Conservation (phyloP, 2,888 invertebrate species). For the Brenthis hecate region DNA sequence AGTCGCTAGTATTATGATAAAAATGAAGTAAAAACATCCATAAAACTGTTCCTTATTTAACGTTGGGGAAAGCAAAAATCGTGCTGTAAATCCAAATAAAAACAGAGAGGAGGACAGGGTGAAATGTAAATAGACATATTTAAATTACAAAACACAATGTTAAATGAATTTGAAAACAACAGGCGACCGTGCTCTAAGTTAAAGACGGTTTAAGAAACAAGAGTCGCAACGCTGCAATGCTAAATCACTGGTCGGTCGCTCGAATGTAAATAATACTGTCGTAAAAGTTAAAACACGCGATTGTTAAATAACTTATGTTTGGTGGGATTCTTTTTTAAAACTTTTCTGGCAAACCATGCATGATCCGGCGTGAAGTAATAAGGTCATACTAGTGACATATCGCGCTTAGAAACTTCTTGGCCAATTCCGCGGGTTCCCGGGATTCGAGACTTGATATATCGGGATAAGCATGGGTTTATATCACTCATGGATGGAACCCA, state of each 20-base stretch:
- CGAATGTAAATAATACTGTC: conserved; percentile 9
- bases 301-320: not conserved
- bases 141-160: conserved; percentile 41
- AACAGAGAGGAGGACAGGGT: conserved; percentile 23
- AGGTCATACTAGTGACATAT: no score
- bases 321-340: conserved; percentile 43
- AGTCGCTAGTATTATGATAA: not conserved
- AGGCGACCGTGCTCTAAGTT: conserved; percentile 37
- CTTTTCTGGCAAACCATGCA: conserved; percentile 50
- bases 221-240: conserved; percentile 24
- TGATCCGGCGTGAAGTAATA: no score
- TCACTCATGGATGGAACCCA: no score
- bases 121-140: conserved; percentile 38
- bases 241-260: conserved; percentile 24
- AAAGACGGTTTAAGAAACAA: conserved; percentile 40
- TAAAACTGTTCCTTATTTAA: not conserved
- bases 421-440: no score
- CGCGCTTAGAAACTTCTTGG: no score
- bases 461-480: no score
- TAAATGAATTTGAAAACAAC: conserved; percentile 42
- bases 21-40: no score
- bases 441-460: no score
- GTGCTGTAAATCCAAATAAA: conserved; percentile 24
- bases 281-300: conserved; percentile 14
- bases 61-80: conserved; percentile 6